phyloP scores from a whole-genome alignment of 2,797 vertebrate genomes.

The Urocyon cinereoargenteus region DNA sequence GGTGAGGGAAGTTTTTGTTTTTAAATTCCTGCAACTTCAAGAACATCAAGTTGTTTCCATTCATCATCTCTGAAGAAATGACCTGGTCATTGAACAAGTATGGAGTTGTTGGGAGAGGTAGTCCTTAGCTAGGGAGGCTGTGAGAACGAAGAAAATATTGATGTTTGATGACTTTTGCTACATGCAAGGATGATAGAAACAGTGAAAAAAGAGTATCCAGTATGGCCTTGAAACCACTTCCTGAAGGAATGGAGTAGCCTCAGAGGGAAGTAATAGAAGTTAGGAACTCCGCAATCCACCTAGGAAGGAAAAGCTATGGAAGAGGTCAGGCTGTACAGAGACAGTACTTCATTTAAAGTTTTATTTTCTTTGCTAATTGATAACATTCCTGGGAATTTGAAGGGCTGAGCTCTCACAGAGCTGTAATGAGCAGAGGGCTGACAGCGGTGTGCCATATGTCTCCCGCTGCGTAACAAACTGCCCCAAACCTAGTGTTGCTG shows the following conservation, averaged over 20 bases:
- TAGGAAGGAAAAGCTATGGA: neutral
- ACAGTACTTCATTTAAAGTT: neutral
- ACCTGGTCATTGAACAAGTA: too few species aligned
- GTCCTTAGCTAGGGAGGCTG: too few species aligned
- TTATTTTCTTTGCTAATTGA: neutral
- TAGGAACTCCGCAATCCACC: neutral
- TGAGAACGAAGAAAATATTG: fast-evolving
- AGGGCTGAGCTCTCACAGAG: neutral
- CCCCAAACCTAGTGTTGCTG: neutral
- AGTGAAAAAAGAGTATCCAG: neutral
- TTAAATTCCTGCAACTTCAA: neutral
- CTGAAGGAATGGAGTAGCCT: neutral
- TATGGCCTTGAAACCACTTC: neutral
- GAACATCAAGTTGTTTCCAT: neutral
- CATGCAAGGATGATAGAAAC: fast-evolving
- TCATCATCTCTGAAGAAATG: neutral
- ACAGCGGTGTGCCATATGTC: fast-evolving
- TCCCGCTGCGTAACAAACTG: fast-evolving
- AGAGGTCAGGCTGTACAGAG: neutral
- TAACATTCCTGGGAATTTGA: neutral
- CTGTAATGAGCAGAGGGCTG: neutral
- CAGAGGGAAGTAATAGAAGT: too few species aligned
- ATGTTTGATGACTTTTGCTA: neutral
- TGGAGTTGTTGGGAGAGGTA: neutral
- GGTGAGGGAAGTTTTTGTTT: neutral